A percentile compares a stretch with the other conserved stretches of the same genome.
These are phyloP conservation scores for Anguilla pacifica DNA, from an alignment of 2,797 vertebrate genomes.

Conservation along the genomic window DNA sequence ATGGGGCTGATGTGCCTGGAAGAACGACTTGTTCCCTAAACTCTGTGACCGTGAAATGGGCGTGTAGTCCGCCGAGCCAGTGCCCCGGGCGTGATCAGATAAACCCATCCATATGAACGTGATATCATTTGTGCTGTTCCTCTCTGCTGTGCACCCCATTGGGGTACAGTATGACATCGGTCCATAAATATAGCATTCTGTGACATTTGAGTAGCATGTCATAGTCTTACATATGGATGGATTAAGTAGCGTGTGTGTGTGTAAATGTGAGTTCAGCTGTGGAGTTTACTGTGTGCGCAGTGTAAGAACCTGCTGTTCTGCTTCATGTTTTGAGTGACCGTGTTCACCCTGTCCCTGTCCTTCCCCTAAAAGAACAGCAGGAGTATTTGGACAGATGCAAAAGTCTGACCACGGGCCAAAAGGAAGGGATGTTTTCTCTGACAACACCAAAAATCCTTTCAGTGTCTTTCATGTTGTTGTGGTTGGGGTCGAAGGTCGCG, in stretches of 20 bases:
- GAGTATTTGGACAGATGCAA: constrained; percentile 22
- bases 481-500: not conserved
- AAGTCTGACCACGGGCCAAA: not conserved
- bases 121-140: not conserved
- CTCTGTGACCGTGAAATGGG: not conserved
- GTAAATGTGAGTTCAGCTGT: not conserved
- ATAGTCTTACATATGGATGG: not conserved
- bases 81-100: not conserved
- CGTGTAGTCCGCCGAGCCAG: not conserved
- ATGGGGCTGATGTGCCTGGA: not conserved
- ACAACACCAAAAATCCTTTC: not conserved
- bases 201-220: not conserved
- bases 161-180: no score
- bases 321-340: not conserved
- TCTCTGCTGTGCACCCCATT: not conserved
- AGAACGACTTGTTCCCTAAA: not conserved
- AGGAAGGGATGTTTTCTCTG: constrained; percentile 7
- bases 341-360: not conserved
- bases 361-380: not conserved
- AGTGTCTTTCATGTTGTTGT: constrained; percentile 2
- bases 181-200: not conserved
- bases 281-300: not conserved
- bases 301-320: not conserved
- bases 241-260: not conserved
- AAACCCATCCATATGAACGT: not conserved